Evolutionary conservation across 2,888 invertebrate species (phyloP).

Genomic region (Papilio demoleus): DNA sequence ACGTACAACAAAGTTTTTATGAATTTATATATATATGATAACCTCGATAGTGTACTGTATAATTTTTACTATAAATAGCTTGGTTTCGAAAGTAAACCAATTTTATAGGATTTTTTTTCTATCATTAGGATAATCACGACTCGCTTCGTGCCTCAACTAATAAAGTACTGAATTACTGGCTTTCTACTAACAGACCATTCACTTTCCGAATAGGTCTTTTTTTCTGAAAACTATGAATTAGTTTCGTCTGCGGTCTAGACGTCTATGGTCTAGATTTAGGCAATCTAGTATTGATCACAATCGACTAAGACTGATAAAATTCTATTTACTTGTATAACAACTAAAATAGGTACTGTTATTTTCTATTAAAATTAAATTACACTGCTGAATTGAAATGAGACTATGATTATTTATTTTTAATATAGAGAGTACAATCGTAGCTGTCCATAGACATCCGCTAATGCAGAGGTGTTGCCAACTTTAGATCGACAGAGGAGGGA

Average conservation of each 20-base stretch:
- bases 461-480: too few relatives aligned
- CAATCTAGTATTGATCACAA: conserved; percentile 36
- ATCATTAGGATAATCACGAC: conserved; percentile 32
- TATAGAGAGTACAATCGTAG: too few relatives aligned
- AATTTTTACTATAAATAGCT: background rate
- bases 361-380: background rate
- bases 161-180: conserved; percentile 26
- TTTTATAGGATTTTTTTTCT: conserved; percentile 28
- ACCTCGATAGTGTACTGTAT: background rate
- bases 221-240: conserved; percentile 36
- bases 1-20: too few relatives aligned
- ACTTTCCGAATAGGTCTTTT: conserved; percentile 37
- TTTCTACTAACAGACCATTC: conserved; percentile 30
- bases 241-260: conserved; percentile 36
- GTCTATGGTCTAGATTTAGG: conserved; percentile 37
- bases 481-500: too few relatives aligned
- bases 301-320: conserved; percentile 18
- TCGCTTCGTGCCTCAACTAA: conserved; percentile 35
- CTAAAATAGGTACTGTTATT: background rate
- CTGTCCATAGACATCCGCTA: too few relatives aligned
- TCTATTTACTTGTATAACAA: background rate
- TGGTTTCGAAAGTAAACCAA: conserved; percentile 27
- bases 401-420: too few relatives aligned
- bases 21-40: too few relatives aligned
- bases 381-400: too few relatives aligned